phyloP scores from a whole-genome alignment of 2,113 vertebrate species.

The Pao palembangensis region DNA sequence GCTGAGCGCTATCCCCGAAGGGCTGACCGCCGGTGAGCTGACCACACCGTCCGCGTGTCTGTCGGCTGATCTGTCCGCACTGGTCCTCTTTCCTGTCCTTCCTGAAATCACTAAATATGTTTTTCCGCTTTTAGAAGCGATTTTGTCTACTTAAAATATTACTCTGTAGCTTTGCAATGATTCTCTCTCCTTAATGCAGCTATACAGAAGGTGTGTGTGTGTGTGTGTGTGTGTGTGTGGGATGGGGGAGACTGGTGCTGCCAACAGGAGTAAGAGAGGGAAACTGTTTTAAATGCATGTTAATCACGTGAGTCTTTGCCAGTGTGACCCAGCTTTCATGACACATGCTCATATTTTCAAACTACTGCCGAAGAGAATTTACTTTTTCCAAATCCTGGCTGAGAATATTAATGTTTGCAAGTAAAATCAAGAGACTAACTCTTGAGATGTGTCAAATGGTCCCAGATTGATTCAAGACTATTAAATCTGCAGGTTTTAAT shows the following conservation, averaged over 20 bases:
- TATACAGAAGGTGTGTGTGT: background rate
- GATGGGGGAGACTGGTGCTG: background rate
- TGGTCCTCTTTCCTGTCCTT: slow-evolving; percentile 10
- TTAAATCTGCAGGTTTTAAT: background rate
- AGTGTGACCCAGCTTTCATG: background rate
- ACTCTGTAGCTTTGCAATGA: slow-evolving; percentile 4
- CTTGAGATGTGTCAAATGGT: background rate
- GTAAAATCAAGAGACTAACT: background rate
- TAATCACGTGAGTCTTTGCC: background rate
- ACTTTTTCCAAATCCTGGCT: too few species aligned
- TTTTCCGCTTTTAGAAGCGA: too few species aligned
- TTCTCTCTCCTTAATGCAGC: background rate
- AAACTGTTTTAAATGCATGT: background rate
- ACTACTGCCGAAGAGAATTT: too few species aligned
- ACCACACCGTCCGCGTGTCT: slow-evolving; percentile 31
- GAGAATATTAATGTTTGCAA: background rate
- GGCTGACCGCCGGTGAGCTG: slow-evolving; percentile 62
- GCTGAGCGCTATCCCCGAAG: slow-evolving; percentile 57
- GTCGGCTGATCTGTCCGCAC: slow-evolving; percentile 22
- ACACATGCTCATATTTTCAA: too few species aligned
- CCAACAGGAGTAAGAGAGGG: background rate
- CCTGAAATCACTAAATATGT: too few species aligned
- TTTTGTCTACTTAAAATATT: slow-evolving; percentile 12
- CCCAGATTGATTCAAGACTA: background rate
- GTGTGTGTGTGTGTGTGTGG: slow-evolving; percentile 10